Base-by-base conservation (phyloP, 2,797 vertebrate species). In the Sebastes wilsoni region DNA sequence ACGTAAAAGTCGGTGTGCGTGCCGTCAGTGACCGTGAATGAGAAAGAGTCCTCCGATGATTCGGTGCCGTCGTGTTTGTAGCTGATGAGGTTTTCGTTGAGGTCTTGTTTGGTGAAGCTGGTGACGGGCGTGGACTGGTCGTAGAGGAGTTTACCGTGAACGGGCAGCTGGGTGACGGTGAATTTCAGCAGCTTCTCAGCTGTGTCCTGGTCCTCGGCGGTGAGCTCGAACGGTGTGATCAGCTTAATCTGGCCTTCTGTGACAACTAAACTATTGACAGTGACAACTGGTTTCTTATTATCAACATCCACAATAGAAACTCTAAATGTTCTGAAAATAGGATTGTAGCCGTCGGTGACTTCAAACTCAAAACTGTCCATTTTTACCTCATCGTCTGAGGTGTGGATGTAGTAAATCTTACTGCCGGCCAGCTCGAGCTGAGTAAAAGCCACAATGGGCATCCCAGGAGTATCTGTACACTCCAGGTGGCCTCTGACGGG, bases 361-460 rank as follows among this genome's bases (percentile, higher is more conserved):
- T 99, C 96, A 87, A 99, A 99, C 88, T 99, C 98, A 92, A 99
- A 99, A 84, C 98, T 98, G 94, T 99, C 98, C 97, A 97, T 98
- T 92, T 98, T 99, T n/a, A 98, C 93, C 83, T 99, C 98, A 3
- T 99, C 97, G 25, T 98, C 97, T 0, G 97, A 97, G 1, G 98
- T 99, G 87, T 99, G 98, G 82, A 98, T 96, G 82, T 99, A 99
- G 90, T 97, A 98, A 88, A 99, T 75, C 88, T 99, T 99, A 94
- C 97, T 99, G 55, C 98, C 98, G 22, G 98, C 98, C 66, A 99
- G 91, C 3, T 98, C 95, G 25, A 99, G 96, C 36, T 99, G 98
- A 59, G 97, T 97, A 74, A 99, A 99, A 61, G 97, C 97, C 2
- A 92, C 95, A 67, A 98, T 96, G 65, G 97, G 94, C 71, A 96